Evolutionary conservation across 2,113 vertebrate species (phyloP).

Genomic region (Aspidoscelis tigris): DNA sequence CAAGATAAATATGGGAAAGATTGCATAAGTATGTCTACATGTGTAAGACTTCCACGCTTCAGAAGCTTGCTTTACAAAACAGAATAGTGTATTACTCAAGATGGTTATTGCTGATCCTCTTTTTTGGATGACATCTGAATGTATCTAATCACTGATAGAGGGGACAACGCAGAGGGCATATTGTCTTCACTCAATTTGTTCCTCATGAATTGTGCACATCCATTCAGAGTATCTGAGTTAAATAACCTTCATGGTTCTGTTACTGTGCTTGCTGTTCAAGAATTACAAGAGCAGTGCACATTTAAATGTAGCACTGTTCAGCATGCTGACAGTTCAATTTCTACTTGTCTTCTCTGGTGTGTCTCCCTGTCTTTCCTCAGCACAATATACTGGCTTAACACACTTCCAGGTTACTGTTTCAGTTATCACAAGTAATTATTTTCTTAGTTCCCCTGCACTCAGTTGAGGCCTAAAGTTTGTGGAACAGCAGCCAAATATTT

Average conservation of each 20-base stretch:
- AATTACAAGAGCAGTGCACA: slow-evolving; percentile 6
- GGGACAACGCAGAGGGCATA: not conserved
- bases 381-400: slow-evolving; percentile 22
- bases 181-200: slow-evolving; percentile 25
- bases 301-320: slow-evolving; percentile 10
- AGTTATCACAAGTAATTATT: slow-evolving; percentile 24
- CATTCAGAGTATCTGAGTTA: slow-evolving; percentile 33
- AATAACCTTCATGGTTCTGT: slow-evolving; percentile 22
- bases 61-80: slow-evolving; percentile 4
- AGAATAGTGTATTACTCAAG: slow-evolving; percentile 21
- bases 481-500: not conserved
- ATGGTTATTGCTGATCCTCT: not conserved
- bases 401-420: slow-evolving; percentile 24
- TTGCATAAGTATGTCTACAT: not conserved
- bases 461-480: slow-evolving; percentile 24
- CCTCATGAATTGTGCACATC: slow-evolving; percentile 25
- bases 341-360: not conserved
- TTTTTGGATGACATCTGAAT: slow-evolving; percentile 5
- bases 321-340: slow-evolving; percentile 25
- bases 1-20: not conserved
- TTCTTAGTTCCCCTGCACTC: slow-evolving; percentile 6
- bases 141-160: not conserved
- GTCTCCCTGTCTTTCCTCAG: not conserved
- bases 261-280: slow-evolving; percentile 20
- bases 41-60: slow-evolving; percentile 1